Evolutionary conservation across 2,888 invertebrate genomes (phyloP).

Genomic region (Mylabris sibirica): DNA sequence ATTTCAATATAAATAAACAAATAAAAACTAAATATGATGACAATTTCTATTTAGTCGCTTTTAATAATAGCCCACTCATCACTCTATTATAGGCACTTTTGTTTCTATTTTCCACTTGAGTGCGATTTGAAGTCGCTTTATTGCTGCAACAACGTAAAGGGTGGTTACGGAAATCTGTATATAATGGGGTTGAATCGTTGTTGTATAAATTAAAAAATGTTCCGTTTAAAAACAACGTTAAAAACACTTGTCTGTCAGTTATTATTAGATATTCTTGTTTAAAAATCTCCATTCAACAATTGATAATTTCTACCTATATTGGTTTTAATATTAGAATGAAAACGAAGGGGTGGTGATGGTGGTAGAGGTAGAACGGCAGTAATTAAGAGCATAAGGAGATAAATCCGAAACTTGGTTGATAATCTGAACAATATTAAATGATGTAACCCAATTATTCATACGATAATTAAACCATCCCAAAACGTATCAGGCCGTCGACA

Average conservation of each 20-base stretch:
- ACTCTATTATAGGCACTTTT: conserved; percentile 44
- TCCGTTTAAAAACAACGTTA: not conserved
- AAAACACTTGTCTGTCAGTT: conserved; percentile 1
- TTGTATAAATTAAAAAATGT: conserved; percentile 5
- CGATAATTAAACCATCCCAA: conserved; percentile 52
- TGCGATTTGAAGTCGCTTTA: conserved; percentile 45
- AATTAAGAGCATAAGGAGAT: conserved; percentile 16
- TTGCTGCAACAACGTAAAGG: conserved; percentile 31
- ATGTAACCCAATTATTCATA: conserved; percentile 53
- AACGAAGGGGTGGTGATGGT: not conserved
- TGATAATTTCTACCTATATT: conserved; percentile 7
- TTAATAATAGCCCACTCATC: not conserved
- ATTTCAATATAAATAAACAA: not conserved
- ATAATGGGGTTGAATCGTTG: not conserved
- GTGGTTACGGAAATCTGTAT: not conserved
- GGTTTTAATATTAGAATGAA: conserved; percentile 4
- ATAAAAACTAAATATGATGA: not conserved
- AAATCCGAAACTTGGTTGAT: conserved; percentile 35
- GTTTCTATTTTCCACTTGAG: conserved; percentile 52
- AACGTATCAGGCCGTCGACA: conserved; percentile 51
- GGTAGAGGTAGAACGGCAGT: conserved; percentile 4
- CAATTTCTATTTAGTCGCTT: not conserved
- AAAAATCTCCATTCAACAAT: not conserved
- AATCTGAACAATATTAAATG: conserved; percentile 52
- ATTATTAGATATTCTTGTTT: conserved; percentile 2